Evolutionary conservation across 2,797 vertebrate genomes (phyloP).

Genomic region (Halcyon chelicuti): DNA sequence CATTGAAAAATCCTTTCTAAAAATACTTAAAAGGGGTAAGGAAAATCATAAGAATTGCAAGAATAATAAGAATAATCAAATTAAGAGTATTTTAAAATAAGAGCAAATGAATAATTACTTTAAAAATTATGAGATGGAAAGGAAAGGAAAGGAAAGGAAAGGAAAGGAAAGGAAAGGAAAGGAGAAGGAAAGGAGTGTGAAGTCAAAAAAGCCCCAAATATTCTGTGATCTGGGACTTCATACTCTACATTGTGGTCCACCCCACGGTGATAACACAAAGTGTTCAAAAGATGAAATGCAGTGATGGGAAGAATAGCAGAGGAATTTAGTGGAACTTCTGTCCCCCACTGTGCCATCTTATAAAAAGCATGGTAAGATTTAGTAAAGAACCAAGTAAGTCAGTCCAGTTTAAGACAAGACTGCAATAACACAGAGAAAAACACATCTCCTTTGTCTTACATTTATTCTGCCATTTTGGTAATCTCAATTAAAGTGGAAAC

Average conservation of each 20-base stretch:
- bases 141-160: not conserved
- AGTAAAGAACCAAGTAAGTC: not conserved
- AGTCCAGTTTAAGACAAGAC: not conserved
- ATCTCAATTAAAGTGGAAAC: not conserved
- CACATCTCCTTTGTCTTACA: not conserved
- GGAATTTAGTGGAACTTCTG: not conserved
- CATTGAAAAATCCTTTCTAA: constrained; percentile 19
- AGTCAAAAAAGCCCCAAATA: not conserved
- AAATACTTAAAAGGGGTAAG: not conserved
- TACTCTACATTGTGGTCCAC: not conserved
- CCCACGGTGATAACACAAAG: not conserved
- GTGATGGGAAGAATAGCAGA: not conserved
- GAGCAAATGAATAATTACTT: not conserved
- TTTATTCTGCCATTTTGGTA: not conserved
- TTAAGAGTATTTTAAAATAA: not conserved
- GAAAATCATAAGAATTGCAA: not conserved
- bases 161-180: too few species aligned
- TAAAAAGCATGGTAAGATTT: fast-evolving
- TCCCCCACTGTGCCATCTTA: not conserved
- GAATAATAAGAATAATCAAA: constrained; percentile 33
- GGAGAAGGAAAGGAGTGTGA: not conserved
- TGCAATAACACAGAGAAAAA: not conserved
- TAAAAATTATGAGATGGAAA: not conserved
- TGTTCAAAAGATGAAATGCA: not conserved
- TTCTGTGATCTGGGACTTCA: not conserved